Evolutionary conservation across 2,888 invertebrate species (phyloP), one percentile per base, ranked within the genome.

Genomic region (Papilio gigon): DNA sequence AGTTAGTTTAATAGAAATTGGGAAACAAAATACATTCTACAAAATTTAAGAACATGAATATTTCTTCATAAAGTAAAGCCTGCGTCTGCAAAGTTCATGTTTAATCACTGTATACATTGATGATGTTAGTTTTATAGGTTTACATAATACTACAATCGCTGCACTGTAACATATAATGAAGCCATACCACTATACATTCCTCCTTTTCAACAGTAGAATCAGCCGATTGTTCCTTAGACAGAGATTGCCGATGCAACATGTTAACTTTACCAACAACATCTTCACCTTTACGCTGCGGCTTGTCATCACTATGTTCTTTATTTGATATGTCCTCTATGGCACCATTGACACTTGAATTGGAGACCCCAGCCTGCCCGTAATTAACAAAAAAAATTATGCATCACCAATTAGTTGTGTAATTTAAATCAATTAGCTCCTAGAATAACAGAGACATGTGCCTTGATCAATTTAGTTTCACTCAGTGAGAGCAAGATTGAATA

Each of bases 91-190:
- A 44, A 44, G 44, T 20, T 40, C 17, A n/a, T n/a, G 20, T 9
- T 42, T 42, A 17, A 42, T 17, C 0, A 8, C 9, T 5, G 6
- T 42, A 14, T 8, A 50, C 9, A 50, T 50, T 1, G 25, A 25
- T n/a, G 14, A 25, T 27, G 27, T 47, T 3, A 14, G 14, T 1
- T n/a, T 53, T n/a, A 53, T 27, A 20, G 8, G 20, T 64, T 85
- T 85, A 91, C 88, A 88, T 87, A 42, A 91, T 77, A 68, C 93
- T 90, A 84, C 95, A 95, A 76, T 94, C 94, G 84, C 94, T 94
- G 77, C 94, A 94, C 79, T 94, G 93, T 76, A 94, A 86, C 1
- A 93, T 92, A 75, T 93, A 93, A 76, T 94, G 94, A 20, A 94
- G 85, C 76, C 95, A 95, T 78, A 93, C 93, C 14, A 94, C 90